Base-by-base conservation (phyloP, 2,113 vertebrate species). In the Cottus gobio region DNA sequence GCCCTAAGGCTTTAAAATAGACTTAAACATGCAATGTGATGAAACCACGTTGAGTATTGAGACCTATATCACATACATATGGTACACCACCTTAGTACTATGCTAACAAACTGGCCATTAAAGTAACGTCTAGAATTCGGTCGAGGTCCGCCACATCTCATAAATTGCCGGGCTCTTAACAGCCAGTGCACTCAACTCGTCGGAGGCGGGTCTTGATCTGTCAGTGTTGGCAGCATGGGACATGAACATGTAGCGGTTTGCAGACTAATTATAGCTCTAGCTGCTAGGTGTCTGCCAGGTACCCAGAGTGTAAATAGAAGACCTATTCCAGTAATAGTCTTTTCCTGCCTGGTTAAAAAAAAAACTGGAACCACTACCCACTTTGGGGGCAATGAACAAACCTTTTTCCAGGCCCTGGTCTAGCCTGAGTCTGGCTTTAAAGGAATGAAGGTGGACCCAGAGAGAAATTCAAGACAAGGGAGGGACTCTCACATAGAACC, bases 401-500 rank as follows among this genome's bases (percentile, higher is more conserved):
- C 28, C n/a, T 4, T 64, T 65, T 66, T 50, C 52, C n/a, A n/a
- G n/a, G n/a, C n/a, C 8, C 44, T 31, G 60, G 52, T 63, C 15
- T 2, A 73, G 46, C 31, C 30, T 58, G n/a, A 52, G n/a, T 7
- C 39, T 65, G 52, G 42, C 20, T 71, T 30, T 44, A 18, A 65
- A 73, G 18, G 26, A 37, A 69, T n/a, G 18, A 18, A 46, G 60
- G 73, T 39, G 71, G 57, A 58, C 30, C 26, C 46, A 31, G 36
- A 58, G 37, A 71, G 54, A 16, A 64, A 71, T 65, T 31, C 37
- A 58, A 76, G 24, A 57, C 46, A 22, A 56, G 58, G 71, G 76
- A 65, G 71, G 64, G 57, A 44, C 65, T 70, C 46, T 58, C 11
- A 18, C 54, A 66, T 75, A 18, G 66, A 34, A 54, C 71, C 71